These are phyloP conservation scores for Girardinus metallicus DNA, from an alignment of 2,797 vertebrate genomes.

Conservation along the genomic window DNA sequence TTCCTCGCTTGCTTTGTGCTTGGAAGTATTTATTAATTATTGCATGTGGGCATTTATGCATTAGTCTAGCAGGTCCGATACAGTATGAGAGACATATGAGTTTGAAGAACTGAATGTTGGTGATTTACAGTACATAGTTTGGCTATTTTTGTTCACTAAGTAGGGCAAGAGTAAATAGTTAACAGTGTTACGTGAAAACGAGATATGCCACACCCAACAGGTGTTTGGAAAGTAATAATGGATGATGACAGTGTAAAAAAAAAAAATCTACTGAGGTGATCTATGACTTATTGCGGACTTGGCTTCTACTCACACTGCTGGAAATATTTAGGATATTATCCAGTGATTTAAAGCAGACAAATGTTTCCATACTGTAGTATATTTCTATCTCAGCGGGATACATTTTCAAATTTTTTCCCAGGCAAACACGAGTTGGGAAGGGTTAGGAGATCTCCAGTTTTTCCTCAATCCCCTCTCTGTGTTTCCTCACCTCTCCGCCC, in stretches of 20 bases:
- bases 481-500: constrained; percentile 44
- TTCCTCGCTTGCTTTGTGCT: background rate
- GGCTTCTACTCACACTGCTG: background rate
- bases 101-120: constrained; percentile 13
- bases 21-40: too few relatives aligned
- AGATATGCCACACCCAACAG: constrained; percentile 52
- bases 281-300: background rate
- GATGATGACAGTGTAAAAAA: constrained; percentile 25
- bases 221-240: constrained; percentile 42
- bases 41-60: background rate
- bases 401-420: constrained; percentile 6
- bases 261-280: background rate
- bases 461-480: constrained; percentile 54
- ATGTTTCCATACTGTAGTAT: constrained; percentile 25
- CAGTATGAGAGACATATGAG: constrained; percentile 1
- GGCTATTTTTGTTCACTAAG: constrained; percentile 58
- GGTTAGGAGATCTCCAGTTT: constrained; percentile 48
- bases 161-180: constrained; percentile 71
- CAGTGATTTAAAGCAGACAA: constrained; percentile 20
- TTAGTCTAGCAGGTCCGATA: constrained; percentile 12
- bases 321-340: constrained; percentile 1
- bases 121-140: constrained; percentile 7
- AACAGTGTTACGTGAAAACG: constrained; percentile 53
- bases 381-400: constrained; percentile 19
- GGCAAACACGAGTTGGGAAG: constrained; percentile 32